Conservation (phyloP, 2,888 invertebrate genomes). For the Agrenia bidenticulata region DNA sequence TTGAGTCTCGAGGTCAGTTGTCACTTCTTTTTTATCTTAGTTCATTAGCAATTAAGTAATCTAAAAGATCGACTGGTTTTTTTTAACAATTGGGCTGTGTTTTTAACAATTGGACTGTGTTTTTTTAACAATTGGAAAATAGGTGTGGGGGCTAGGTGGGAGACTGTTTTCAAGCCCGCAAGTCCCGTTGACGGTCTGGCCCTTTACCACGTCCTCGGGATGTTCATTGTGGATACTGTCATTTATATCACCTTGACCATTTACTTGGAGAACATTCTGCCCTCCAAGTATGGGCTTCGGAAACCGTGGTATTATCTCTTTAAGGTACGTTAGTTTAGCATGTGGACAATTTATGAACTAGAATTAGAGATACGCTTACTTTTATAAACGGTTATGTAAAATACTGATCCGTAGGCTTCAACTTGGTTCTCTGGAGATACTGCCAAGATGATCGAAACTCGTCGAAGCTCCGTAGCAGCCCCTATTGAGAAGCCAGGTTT, state of each 20-base stretch:
- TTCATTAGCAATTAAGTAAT: too few relatives aligned
- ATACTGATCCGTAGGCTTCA: conserved; percentile 22
- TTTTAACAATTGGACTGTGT: conserved; percentile 8
- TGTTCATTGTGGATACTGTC: conserved; percentile 54
- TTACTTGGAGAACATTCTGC: conserved; percentile 66
- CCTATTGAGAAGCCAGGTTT: conserved; percentile 52
- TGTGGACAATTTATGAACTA: too few relatives aligned
- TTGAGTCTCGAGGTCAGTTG: conserved; percentile 52
- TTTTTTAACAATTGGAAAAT: too few relatives aligned
- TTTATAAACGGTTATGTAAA: not conserved
- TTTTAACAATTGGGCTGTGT: not conserved
- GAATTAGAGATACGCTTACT: not conserved
- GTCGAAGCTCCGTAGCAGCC: conserved; percentile 18
- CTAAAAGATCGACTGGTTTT: too few relatives aligned
- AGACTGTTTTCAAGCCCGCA: conserved; percentile 54
- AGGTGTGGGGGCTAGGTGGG: conserved; percentile 56
- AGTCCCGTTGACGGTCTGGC: conserved; percentile 54
- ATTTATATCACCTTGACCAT: conserved; percentile 62
- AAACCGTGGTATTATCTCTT: conserved; percentile 66
- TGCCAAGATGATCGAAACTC: not conserved
- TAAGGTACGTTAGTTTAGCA: too few relatives aligned
- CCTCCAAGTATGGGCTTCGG: conserved; percentile 70
- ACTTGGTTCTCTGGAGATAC: conserved; percentile 28
- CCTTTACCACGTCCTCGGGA: conserved; percentile 55
- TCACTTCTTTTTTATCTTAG: too few relatives aligned